phyloP scores from a whole-genome alignment of 2,113 vertebrate species.

The Chaetodon trifascialis region DNA sequence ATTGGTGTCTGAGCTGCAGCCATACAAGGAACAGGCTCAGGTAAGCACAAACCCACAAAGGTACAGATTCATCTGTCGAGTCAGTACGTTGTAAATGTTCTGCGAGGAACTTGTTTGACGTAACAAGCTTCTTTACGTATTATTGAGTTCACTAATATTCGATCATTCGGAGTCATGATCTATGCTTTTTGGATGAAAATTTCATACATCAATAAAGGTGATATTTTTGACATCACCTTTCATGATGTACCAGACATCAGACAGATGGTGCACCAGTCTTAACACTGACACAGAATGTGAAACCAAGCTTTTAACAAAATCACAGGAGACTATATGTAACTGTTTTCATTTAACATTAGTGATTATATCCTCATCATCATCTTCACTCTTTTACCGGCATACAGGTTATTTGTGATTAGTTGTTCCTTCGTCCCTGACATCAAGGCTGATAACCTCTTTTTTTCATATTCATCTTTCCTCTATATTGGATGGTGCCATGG shows the following conservation, averaged over 20 bases:
- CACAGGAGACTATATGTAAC: not conserved
- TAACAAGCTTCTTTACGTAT: not conserved
- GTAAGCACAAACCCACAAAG: conserved; percentile 74
- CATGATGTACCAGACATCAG: not conserved
- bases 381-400: not conserved
- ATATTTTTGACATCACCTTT: not conserved
- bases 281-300: not conserved
- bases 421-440: not conserved
- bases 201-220: not conserved
- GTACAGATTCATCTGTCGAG: not conserved
- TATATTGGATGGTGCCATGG: not conserved
- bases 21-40: conserved; percentile 87
- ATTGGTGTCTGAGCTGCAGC: conserved; percentile 85
- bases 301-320: not conserved
- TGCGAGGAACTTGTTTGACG: not conserved
- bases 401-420: conserved; percentile 1
- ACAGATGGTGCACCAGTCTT: not conserved
- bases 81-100: not conserved
- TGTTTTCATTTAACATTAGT: conserved; percentile 1
- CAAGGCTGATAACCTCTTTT: not conserved
- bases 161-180: not conserved
- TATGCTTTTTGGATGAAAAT: not conserved
- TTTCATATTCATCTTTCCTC: conserved; percentile 14
- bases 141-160: not conserved
- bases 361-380: conserved; percentile 7